Evolutionary conservation across 2,113 vertebrate genomes (phyloP).

Genomic region (Bubo scandiacus): DNA sequence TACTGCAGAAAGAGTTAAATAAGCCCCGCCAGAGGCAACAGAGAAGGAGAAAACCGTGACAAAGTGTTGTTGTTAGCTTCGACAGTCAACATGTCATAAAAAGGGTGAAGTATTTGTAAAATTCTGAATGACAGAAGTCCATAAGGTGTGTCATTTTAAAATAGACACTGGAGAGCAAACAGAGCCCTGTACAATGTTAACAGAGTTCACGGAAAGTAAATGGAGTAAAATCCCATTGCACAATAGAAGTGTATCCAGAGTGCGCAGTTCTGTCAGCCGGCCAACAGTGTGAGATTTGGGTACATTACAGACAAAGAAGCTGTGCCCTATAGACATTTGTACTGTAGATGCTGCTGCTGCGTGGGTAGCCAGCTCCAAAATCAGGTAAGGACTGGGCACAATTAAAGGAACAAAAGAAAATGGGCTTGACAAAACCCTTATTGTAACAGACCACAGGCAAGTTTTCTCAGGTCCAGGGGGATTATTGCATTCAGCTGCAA

Average conservation of each 20-base stretch:
- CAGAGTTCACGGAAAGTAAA: conserved; percentile 53
- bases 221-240: conserved; percentile 41
- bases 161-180: conserved; percentile 33
- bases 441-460: not conserved
- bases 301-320: not conserved
- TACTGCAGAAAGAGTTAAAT: not conserved
- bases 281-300: not conserved
- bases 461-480: conserved; percentile 11
- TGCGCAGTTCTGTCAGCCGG: not conserved
- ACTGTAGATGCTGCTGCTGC: not conserved
- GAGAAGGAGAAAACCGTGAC: conserved; percentile 2
- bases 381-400: not conserved
- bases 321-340: not conserved
- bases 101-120: conserved; percentile 55
- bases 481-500: conserved; percentile 14
- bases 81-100: conserved; percentile 6
- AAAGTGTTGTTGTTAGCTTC: not conserved
- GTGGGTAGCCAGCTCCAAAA: not conserved
- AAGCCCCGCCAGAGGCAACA: not conserved
- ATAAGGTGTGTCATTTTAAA: conserved; percentile 62
- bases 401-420: conserved; percentile 15
- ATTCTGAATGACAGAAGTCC: conserved; percentile 53
- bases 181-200: conserved; percentile 15
- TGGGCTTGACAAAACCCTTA: not conserved
- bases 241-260: conserved; percentile 17